These are phyloP conservation scores for Leptinotarsa undecemlineata DNA, from an alignment of 1,140 invertebrate species.

Conservation along the genomic window DNA sequence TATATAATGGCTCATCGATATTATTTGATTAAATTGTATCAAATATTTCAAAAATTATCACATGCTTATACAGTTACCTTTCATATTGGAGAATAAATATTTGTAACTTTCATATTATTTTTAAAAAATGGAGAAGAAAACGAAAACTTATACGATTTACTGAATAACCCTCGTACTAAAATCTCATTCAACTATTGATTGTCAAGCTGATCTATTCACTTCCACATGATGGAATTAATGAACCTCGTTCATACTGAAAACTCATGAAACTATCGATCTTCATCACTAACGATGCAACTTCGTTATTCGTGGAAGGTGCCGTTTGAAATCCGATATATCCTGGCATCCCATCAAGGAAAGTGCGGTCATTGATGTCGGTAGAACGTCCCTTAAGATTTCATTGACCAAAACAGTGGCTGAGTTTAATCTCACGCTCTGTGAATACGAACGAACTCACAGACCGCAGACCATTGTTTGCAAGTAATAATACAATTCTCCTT, in stretches of 20 bases:
- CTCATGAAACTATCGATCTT: neutral
- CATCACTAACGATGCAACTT: neutral
- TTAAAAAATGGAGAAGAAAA: no score
- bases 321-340: neutral
- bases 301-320: slow-evolving; percentile 4
- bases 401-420: slow-evolving; percentile 30
- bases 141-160: no score
- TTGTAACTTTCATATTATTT: no score
- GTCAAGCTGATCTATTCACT: neutral
- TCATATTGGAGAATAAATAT: no score
- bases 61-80: no score
- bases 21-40: no score
- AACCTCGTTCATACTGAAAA: neutral
- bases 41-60: no score
- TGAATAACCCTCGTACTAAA: no score
- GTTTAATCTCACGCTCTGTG: slow-evolving; percentile 39
- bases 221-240: neutral
- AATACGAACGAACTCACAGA: slow-evolving; percentile 33
- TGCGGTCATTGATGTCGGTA: neutral
- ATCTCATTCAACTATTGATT: neutral
- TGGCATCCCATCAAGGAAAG: neutral
- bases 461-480: slow-evolving; percentile 41
- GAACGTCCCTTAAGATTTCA: neutral
- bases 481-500: slow-evolving; percentile 39
- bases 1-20: no score